phyloP scores from a whole-genome alignment of 2,113 vertebrate species.

The Amblyornis subalaris region DNA sequence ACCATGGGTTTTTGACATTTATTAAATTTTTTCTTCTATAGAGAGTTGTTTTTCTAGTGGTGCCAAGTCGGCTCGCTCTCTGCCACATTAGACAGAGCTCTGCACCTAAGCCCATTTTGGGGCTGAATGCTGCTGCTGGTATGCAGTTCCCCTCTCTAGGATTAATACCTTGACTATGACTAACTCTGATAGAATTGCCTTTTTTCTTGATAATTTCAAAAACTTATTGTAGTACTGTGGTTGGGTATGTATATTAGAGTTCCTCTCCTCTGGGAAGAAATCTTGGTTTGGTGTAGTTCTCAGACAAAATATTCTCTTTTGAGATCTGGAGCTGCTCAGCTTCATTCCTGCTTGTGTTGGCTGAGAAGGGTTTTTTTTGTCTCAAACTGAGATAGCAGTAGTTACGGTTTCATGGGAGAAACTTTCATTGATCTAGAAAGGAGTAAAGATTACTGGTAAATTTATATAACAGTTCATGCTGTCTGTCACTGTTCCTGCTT shows the following conservation, averaged over 20 bases:
- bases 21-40: background rate
- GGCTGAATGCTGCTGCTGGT: background rate
- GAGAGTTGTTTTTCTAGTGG: background rate
- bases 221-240: background rate
- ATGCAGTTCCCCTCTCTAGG: background rate
- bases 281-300: background rate
- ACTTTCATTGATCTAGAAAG: background rate
- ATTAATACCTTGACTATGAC: background rate
- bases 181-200: background rate
- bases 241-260: background rate
- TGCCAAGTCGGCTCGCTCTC: background rate
- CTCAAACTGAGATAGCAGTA: background rate
- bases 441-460: background rate
- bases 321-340: background rate
- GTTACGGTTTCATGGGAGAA: background rate
- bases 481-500: background rate
- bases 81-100: background rate
- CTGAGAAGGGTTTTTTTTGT: background rate
- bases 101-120: background rate
- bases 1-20: background rate
- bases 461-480: background rate
- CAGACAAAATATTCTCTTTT: background rate
- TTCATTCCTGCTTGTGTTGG: background rate
- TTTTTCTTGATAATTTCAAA: background rate
- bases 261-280: background rate